Evolutionary conservation across 2,797 vertebrate genomes (phyloP), one percentile per base, ranked within the genome.

Genomic region (Meriones psammophilus): DNA sequence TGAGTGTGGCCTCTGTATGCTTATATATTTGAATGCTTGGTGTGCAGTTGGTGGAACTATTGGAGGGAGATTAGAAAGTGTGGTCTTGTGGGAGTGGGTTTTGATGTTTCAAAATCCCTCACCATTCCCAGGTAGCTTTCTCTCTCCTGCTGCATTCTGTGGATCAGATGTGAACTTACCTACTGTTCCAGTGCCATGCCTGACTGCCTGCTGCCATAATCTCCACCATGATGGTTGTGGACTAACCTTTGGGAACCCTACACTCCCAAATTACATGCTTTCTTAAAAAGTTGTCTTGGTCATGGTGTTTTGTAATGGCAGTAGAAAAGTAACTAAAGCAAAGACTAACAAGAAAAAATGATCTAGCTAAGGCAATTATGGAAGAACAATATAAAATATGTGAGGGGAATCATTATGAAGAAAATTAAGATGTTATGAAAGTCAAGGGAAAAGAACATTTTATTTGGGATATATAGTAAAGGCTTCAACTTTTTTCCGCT

Each of bases 321-420:
- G n/a, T 58, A 56, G 4, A 79, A 79, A n/a, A n/a, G 2, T 58
- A 56, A 79, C 50, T 42, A 42, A 42, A 42, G 1, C 30, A 79
- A 79, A 58, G 33, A 33, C 33, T 58, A 14, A 22, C 64, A 88
- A 69, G n/a, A 66, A 78, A n/a, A 91, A 66, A 66, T 18, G 71
- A 93, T 60, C 24, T 50, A 91, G 22, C 58, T 68, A 88, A 78
- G 36, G 24, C 91, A 88, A 93, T 64, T 83, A 56, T 78, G 30
- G 62, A 68, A 73, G 56, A 69, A 78, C 24, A 88, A 33, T 56
- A 58, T 28, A 54, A 87, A 90, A 81, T 39, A 66, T 17, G 42
- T 26, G 26, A 91, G 8, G 5, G 54, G 54, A 87, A 73, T 33
- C 42, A 33, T 13, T 24, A 39, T 39, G 36, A 60, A 66, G 62